Evolutionary conservation across 2,113 vertebrate genomes (phyloP).

Genomic region (Colossoma macropomum): DNA sequence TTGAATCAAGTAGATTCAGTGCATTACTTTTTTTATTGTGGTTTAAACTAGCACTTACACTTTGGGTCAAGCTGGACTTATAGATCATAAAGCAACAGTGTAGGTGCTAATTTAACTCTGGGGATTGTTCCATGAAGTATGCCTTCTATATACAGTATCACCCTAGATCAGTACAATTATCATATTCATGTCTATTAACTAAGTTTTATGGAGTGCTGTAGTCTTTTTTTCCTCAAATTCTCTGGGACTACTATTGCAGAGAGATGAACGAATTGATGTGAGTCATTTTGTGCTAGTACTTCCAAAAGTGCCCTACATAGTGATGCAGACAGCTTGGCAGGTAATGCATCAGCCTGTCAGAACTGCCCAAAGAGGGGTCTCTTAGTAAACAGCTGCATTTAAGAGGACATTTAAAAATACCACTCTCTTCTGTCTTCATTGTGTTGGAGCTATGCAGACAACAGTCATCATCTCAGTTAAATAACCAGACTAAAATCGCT

Average conservation of each 20-base stretch:
- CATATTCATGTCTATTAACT: no score
- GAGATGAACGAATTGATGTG: neutral
- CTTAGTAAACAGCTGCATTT: slow-evolving; percentile 29
- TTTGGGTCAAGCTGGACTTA: no score
- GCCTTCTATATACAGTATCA: no score
- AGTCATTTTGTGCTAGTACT: neutral
- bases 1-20: no score
- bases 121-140: no score
- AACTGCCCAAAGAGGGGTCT: slow-evolving; percentile 10
- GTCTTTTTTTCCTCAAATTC: neutral
- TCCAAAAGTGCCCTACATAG: slow-evolving; percentile 18
- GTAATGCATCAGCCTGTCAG: slow-evolving; percentile 43
- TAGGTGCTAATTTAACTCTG: no score
- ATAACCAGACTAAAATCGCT: neutral
- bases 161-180: no score
- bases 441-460: neutral
- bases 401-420: slow-evolving; percentile 40
- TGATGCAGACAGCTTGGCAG: neutral
- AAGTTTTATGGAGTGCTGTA: no score
- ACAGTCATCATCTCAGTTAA: neutral
- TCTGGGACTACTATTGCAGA: neutral
- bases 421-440: neutral
- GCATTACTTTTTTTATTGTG: no score
- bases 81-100: no score
- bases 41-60: no score